A percentile compares a stretch with the other conserved stretches of the same genome.
Conservation (phyloP, 1,140 invertebrate species). For the Trigoniulus corallinus region DNA sequence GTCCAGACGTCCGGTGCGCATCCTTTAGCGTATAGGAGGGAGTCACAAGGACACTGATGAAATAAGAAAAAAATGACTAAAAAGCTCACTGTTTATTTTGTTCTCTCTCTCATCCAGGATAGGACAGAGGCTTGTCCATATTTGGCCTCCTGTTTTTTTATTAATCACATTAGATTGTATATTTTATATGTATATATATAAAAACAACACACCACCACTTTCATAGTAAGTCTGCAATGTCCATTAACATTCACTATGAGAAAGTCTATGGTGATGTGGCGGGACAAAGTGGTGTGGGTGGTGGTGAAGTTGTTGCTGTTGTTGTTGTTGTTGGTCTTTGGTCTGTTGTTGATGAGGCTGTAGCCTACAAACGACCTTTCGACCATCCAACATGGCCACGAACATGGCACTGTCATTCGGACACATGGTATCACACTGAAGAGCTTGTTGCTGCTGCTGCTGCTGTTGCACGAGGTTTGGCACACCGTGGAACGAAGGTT, state of each 20-base stretch:
- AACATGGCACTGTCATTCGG: slow-evolving; percentile 31
- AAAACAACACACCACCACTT: too few relatives aligned
- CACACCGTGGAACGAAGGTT: slow-evolving; percentile 10
- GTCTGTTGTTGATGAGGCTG: slow-evolving; percentile 38
- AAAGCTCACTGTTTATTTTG: too few relatives aligned
- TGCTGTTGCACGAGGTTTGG: slow-evolving; percentile 11
- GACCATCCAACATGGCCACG: slow-evolving; percentile 60
- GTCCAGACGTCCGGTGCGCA: too few relatives aligned
- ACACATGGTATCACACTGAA: slow-evolving; percentile 1
- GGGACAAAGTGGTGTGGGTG: background rate
- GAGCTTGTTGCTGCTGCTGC: background rate
- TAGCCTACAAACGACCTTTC: slow-evolving; percentile 63
- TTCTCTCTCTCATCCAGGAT: too few relatives aligned
- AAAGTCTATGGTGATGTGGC: background rate
- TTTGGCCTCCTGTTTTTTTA: too few relatives aligned
- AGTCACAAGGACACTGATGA: too few relatives aligned
- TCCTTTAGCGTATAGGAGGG: too few relatives aligned
- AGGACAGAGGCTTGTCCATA: too few relatives aligned
- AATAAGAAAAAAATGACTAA: too few relatives aligned
- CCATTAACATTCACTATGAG: background rate
- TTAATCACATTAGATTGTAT: too few relatives aligned
- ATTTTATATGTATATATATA: too few relatives aligned
- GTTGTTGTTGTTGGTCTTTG: background rate
- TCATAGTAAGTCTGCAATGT: too few relatives aligned
- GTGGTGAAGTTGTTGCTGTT: background rate